Base-by-base conservation (phyloP, 2,888 invertebrate species). In the Elegia similella region DNA sequence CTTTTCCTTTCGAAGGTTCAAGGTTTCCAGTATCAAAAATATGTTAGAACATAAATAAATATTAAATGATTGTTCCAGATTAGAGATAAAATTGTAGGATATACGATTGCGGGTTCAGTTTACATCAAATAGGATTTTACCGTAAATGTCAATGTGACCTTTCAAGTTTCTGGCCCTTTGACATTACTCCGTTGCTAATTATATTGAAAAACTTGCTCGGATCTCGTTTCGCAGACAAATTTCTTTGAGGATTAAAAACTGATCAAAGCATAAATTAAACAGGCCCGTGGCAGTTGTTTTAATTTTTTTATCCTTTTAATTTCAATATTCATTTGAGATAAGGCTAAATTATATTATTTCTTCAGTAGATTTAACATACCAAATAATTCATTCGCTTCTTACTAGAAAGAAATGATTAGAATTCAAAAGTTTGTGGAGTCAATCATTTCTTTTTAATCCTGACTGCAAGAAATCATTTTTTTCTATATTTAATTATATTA, bases 71-170 rank as follows among this genome's bases (percentile, higher is more conserved):
- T n/a, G n/a, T n/a, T n/a, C n/a, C n/a, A n/a, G n/a, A n/a, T n/a
- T n/a, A n/a, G n/a, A n/a, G n/a, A n/a, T n/a, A n/a, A n/a, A n/a
- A 34, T 34, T 34, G 10, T 34, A 34, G 8, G 34, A 34, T 34
- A 38, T 10, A n/a, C 2, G 38, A 62, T 53, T 67, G 66, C 61
- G 62, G 66, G 62, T 23, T 23, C 23, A 23, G 5, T 3, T 23
- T 3, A 23, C 23, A 23, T 65, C 59, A 54, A 64, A 64, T 66
- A 58, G 32, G 34, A 10, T 8, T 16, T 16, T 13, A 32, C 13
- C 13, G n/a, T 29, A 52, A 52, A 52, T 52, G 69, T 64, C 69
- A 69, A 65, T 60, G 52, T 66, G 67, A 69, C 73, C 68, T 73
- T 70, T 69, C 38, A 17, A 48, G 5, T 58, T 56, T 50, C 43